phyloP scores from a whole-genome alignment of 2,888 invertebrate genomes.

The Chorisops tibialis region DNA sequence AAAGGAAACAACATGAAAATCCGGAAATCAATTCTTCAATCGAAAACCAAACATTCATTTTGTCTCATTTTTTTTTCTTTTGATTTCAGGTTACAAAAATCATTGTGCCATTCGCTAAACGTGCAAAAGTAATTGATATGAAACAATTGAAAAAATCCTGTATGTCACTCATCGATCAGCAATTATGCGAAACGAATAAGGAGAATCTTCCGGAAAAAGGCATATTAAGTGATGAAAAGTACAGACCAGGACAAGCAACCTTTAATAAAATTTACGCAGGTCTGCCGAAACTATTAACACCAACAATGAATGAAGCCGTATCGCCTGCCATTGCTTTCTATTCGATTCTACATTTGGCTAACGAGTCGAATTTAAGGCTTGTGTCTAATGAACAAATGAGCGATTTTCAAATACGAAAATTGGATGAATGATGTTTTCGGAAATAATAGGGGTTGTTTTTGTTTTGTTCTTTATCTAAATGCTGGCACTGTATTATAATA shows the following conservation, averaged over 20 bases:
- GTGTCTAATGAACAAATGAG: constrained; percentile 55
- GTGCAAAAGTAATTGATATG: constrained; percentile 85
- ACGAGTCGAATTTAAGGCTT: constrained; percentile 67
- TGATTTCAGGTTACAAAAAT: constrained; percentile 62
- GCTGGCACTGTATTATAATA: no score
- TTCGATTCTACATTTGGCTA: constrained; percentile 78
- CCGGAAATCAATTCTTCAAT: no score
- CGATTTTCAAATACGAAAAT: constrained; percentile 54
- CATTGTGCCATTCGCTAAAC: constrained; percentile 74
- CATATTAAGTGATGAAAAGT: constrained; percentile 40
- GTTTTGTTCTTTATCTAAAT: not conserved
- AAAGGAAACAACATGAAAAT: no score
- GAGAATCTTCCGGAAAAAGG: constrained; percentile 38
- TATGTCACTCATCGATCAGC: constrained; percentile 61
- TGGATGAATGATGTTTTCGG: constrained; percentile 31
- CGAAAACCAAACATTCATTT: no score
- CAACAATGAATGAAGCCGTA: constrained; percentile 67
- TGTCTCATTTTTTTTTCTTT: no score
- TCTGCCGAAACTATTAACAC: constrained; percentile 58
- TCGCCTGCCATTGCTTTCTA: constrained; percentile 76
- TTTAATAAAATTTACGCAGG: constrained; percentile 59
- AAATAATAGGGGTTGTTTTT: not conserved
- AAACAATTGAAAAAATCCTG: constrained; percentile 74
- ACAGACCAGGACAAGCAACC: constrained; percentile 52
- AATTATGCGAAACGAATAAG: constrained; percentile 35